phyloP scores from a whole-genome alignment of 2,113 vertebrate genomes.

The Colossoma macropomum region DNA sequence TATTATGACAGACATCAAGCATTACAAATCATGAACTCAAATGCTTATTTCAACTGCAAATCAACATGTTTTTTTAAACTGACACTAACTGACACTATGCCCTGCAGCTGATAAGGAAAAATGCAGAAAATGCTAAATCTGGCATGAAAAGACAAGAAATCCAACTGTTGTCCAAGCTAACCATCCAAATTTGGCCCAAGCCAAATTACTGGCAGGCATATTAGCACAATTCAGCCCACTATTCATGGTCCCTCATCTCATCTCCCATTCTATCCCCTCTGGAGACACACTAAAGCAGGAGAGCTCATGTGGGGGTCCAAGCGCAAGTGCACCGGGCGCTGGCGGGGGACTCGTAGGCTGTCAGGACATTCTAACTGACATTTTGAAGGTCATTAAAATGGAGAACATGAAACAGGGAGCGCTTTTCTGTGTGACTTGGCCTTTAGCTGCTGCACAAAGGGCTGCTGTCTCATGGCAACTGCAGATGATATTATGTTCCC shows the following conservation, averaged over 20 bases:
- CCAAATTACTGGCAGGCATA: background rate
- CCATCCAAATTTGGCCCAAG: background rate
- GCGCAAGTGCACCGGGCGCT: constrained; percentile 5
- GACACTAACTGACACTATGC: background rate
- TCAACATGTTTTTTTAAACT: background rate
- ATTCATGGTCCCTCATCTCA: background rate
- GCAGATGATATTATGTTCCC: constrained; percentile 45
- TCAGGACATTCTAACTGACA: constrained; percentile 58
- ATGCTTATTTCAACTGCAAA: background rate
- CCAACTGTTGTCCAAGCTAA: background rate
- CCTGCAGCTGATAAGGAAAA: background rate
- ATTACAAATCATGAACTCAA: background rate
- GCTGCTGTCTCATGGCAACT: constrained; percentile 53
- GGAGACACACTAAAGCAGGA: constrained; percentile 29
- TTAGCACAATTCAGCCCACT: constrained; percentile 4
- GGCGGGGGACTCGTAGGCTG: constrained; percentile 4
- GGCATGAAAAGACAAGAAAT: background rate
- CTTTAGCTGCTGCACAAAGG: constrained; percentile 50
- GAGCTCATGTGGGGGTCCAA: background rate
- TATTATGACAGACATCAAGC: background rate
- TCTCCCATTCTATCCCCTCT: background rate
- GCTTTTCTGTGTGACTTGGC: constrained; percentile 50
- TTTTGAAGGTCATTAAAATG: constrained; percentile 62
- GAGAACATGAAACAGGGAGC: constrained; percentile 42
- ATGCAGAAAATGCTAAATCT: background rate